Percentiles rank a stretch among this genome's conserved stretches.
phyloP scores from a whole-genome alignment of 2,888 invertebrate species.

The Eupithecia dodoneata region DNA sequence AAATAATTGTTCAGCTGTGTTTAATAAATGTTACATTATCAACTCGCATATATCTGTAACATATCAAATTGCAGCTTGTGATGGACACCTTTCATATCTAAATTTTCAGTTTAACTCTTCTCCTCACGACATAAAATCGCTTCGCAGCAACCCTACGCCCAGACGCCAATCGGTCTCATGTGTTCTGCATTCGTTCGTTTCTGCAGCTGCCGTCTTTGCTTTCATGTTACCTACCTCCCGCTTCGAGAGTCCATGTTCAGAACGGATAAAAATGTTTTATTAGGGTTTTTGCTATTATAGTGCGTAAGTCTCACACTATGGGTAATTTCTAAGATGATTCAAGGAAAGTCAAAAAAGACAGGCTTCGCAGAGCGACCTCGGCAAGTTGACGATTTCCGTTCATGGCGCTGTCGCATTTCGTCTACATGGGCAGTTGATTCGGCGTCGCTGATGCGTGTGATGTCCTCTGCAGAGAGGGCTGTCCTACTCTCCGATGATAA shows the following conservation, averaged over 20 bases:
- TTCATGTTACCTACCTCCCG: conserved; percentile 41
- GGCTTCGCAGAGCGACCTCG: too few relatives aligned
- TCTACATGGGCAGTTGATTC: too few relatives aligned
- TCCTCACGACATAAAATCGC: not conserved
- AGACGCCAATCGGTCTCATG: conserved; percentile 71
- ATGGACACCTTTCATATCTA: not conserved
- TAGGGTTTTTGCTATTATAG: too few relatives aligned
- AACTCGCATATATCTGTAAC: not conserved
- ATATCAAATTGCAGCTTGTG: not conserved
- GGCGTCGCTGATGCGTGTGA: too few relatives aligned
- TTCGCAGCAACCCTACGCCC: conserved; percentile 17
- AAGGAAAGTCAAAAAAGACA: too few relatives aligned
- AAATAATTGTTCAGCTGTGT: not conserved
- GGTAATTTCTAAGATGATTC: too few relatives aligned
- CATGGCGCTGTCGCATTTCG: too few relatives aligned
- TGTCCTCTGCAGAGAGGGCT: too few relatives aligned
- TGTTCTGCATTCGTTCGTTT: conserved; percentile 39
- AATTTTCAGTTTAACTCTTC: not conserved
- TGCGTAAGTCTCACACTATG: too few relatives aligned
- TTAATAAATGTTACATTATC: not conserved
- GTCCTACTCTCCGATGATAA: too few relatives aligned
- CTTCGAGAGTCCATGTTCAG: conserved; percentile 26
- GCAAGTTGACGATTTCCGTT: too few relatives aligned
- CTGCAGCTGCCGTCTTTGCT: conserved; percentile 30
- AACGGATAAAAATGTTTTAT: not conserved